phyloP scores from a whole-genome alignment of 2,888 invertebrate species.

The Napeogenes inachia region DNA sequence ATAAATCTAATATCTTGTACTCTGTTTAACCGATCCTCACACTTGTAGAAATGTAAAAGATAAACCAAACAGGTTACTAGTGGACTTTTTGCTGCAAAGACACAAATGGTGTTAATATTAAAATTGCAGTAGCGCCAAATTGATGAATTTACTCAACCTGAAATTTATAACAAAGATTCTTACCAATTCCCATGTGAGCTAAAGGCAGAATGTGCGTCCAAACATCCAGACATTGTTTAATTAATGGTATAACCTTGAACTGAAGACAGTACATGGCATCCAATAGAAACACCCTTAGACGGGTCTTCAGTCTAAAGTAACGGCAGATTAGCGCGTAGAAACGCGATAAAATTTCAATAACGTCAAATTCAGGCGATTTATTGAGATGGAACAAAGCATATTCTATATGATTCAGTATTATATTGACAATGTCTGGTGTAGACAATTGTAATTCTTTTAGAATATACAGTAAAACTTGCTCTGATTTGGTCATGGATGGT shows the following conservation, averaged over 20 bases:
- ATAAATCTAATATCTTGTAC: slow-evolving; percentile 53
- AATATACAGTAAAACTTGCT: slow-evolving; percentile 57
- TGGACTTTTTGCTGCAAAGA: slow-evolving; percentile 59
- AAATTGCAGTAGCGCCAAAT: background rate
- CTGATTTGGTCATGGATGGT: slow-evolving; percentile 60
- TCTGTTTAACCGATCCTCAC: slow-evolving; percentile 54
- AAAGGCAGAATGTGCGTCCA: slow-evolving; percentile 64
- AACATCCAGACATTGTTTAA: slow-evolving; percentile 63
- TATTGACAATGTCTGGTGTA: slow-evolving; percentile 41
- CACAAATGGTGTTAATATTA: slow-evolving; percentile 8
- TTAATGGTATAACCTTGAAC: slow-evolving; percentile 57
- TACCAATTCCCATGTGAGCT: slow-evolving; percentile 60
- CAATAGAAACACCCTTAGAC: slow-evolving; percentile 58
- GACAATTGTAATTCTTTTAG: slow-evolving; percentile 44
- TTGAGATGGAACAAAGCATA: slow-evolving; percentile 58
- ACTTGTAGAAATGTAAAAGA: slow-evolving; percentile 64
- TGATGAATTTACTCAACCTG: background rate
- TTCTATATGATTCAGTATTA: slow-evolving; percentile 53
- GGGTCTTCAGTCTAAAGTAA: slow-evolving; percentile 48
- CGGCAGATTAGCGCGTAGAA: slow-evolving; percentile 66
- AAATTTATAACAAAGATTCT: slow-evolving; percentile 28
- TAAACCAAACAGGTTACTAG: slow-evolving; percentile 63
- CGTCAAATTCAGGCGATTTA: slow-evolving; percentile 53
- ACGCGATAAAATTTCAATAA: slow-evolving; percentile 59
- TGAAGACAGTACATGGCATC: slow-evolving; percentile 71